Conservation (phyloP, 2,113 vertebrate genomes). For the Pygoscelis adeliae region DNA sequence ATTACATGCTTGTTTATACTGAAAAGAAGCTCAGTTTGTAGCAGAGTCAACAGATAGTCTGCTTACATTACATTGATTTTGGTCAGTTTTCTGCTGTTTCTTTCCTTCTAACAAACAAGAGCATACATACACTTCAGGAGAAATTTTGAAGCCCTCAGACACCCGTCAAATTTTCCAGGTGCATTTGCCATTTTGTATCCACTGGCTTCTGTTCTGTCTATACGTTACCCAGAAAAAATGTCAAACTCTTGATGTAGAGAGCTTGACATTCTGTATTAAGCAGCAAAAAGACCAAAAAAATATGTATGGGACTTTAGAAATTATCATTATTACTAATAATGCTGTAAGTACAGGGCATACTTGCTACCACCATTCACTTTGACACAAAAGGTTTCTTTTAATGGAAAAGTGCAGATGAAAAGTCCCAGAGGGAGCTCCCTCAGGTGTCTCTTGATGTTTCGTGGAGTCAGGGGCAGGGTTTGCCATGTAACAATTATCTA, state of each 20-base stretch:
- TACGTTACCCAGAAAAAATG: background rate
- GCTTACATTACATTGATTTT: background rate
- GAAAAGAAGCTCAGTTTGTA: background rate
- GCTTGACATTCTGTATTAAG: background rate
- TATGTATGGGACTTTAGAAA: background rate
- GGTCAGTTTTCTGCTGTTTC: background rate
- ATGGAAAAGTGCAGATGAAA: background rate
- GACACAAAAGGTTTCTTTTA: background rate
- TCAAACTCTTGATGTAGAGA: background rate
- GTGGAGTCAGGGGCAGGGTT: background rate
- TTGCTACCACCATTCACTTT: background rate
- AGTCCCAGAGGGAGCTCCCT: background rate
- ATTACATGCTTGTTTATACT: background rate
- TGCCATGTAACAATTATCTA: background rate
- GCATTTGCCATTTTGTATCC: background rate
- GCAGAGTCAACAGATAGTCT: background rate
- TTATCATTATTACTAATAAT: background rate
- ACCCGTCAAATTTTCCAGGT: accelerated
- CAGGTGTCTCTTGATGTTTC: background rate
- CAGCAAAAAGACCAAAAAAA: background rate
- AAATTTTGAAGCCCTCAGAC: background rate
- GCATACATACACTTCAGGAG: background rate
- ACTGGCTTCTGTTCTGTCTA: background rate
- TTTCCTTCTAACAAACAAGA: background rate
- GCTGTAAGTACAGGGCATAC: background rate